Evolutionary conservation across 2,888 invertebrate genomes (phyloP), one percentile per base, ranked within the genome.

Genomic region (Seira musarum): DNA sequence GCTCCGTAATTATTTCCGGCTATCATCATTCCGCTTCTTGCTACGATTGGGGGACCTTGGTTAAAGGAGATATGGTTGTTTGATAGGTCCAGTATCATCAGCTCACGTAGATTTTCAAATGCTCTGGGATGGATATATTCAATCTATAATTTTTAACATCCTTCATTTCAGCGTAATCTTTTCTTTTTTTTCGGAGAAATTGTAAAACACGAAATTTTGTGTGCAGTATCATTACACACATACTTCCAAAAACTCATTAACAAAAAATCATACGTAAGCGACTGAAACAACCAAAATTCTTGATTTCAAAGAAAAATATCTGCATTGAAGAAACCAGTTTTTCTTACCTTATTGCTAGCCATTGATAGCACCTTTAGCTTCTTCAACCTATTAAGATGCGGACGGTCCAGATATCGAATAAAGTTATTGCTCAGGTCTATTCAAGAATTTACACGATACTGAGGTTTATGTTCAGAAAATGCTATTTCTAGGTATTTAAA

Each of bases 81-180:
- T 82, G 92, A 91, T 74, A 96, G 88, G 87, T 93, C 91, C 78
- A 96, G 89, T 46, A 90, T 90, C 1, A 90, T 87, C 6, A 96
- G 89, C 69, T 92, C 91, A 8, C 89, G 90, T 10, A 83, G 30
- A 66, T 74, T 74, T 53, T 84, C 80, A 53, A 85, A 84, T 5
- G 84, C 83, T 57, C 77, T 78, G 0, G 80, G 78, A 65, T 83
- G 81, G 13, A 85, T 81, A 21, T 67, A 73, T 15, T 76, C 67
- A 68, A 85, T 83, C 85, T 85, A 49, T 40, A 40, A 40, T n/a
- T n/a, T n/a, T n/a, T n/a, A n/a, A n/a, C n/a, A n/a, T n/a, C n/a
- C n/a, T n/a, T n/a, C n/a, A n/a, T n/a, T n/a, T n/a, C n/a, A n/a
- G n/a, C n/a, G n/a, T n/a, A n/a, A n/a, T n/a, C n/a, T n/a, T n/a